Conservation (phyloP, 37 sponge, comb jelly and placozoan species). For the Halisarca cf. caerulea region DNA sequence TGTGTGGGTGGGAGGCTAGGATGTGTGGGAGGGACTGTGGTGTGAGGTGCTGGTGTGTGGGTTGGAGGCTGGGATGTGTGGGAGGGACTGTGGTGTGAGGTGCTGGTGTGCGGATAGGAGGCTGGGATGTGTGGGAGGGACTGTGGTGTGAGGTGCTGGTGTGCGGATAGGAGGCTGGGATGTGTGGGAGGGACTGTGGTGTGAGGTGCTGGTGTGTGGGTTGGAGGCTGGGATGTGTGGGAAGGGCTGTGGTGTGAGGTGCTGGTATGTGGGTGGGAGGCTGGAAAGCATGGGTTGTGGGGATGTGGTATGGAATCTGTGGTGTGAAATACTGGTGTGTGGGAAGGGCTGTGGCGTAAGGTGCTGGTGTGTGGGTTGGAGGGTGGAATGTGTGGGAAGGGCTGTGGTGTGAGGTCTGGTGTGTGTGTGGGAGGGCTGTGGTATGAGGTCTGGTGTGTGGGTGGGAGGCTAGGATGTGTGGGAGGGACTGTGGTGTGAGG, state of each 20-base stretch:
- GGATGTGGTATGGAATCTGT: constrained; percentile 28
- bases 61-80: constrained; percentile 1
- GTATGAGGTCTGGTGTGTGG: neutral
- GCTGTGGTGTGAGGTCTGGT: constrained; percentile 38
- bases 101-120: too few species aligned
- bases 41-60: constrained; percentile 9
- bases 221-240: too few species aligned
- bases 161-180: too few species aligned
- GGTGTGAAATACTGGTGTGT: neutral
- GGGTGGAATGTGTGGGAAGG: constrained; percentile 10
- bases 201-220: constrained; percentile 18
- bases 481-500: too few species aligned
- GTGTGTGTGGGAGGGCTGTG: constrained; percentile 36
- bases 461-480: too few species aligned
- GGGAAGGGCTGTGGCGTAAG: neutral
- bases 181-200: too few species aligned
- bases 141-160: too few species aligned
- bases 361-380: constrained; percentile 5
- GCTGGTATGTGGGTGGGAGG: constrained; percentile 10
- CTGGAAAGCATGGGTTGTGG: constrained; percentile 19
- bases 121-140: too few species aligned
- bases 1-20: too few species aligned
- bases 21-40: constrained; percentile 20
- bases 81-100: too few species aligned
- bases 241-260: constrained; percentile 4